phyloP scores from a whole-genome alignment of 2,113 vertebrate species.

The Astur gentilis region DNA sequence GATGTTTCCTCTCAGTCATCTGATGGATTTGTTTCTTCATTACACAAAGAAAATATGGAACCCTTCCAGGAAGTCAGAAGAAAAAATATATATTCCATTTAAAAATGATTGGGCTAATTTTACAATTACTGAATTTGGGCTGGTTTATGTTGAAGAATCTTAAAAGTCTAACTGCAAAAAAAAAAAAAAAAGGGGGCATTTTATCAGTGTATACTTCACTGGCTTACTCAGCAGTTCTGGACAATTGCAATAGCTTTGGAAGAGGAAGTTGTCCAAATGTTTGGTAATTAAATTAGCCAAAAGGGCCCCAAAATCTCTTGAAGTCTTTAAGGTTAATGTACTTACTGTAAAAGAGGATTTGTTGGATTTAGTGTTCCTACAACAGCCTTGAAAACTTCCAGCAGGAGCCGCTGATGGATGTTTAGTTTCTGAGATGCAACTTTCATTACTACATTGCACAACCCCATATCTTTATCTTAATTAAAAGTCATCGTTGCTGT shows the following conservation, averaged over 20 bases:
- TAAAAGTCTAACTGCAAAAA: not conserved
- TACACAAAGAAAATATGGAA: not conserved
- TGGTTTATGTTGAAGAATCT: not conserved
- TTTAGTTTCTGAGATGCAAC: not conserved
- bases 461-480: not conserved
- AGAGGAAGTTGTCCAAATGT: not conserved
- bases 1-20: not conserved
- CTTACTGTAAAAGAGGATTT: not conserved
- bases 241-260: not conserved
- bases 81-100: not conserved
- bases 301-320: not conserved
- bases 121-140: not conserved
- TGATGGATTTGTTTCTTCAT: not conserved
- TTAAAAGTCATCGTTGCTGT: not conserved
- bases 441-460: not conserved
- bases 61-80: not conserved
- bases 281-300: not conserved
- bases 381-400: not conserved
- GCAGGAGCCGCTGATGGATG: not conserved
- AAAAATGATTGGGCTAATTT: not conserved
- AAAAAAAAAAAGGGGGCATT: not conserved
- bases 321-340: not conserved
- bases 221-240: not conserved
- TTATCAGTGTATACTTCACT: not conserved
- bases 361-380: not conserved